phyloP scores from a whole-genome alignment of 2,888 invertebrate species.

The Xestia ashworthii region DNA sequence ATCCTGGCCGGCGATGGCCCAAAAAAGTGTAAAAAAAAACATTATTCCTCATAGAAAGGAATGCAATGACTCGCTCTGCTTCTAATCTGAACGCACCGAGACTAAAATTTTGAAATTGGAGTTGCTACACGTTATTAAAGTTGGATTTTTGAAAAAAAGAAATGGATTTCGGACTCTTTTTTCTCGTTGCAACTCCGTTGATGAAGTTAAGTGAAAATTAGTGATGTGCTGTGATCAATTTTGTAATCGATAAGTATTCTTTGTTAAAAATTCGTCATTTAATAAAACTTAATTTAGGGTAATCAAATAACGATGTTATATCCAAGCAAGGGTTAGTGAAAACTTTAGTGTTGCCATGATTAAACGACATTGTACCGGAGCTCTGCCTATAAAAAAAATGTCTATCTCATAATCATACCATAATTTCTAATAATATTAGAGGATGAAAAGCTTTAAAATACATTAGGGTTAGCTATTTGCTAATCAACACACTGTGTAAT shows the following conservation, averaged over 20 bases:
- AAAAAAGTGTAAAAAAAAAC: slow-evolving; percentile 61
- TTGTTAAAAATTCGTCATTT: background rate
- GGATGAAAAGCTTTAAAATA: background rate
- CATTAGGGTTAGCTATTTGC: slow-evolving; percentile 3
- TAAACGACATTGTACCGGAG: background rate
- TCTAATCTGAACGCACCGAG: slow-evolving; percentile 66
- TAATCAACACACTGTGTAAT: slow-evolving; percentile 20
- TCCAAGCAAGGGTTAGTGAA: background rate
- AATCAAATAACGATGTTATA: background rate
- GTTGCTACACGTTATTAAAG: slow-evolving; percentile 29
- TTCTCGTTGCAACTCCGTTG: background rate
- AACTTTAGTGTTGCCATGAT: background rate
- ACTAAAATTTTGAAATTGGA: slow-evolving; percentile 59
- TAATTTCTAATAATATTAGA: background rate
- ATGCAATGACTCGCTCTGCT: slow-evolving; percentile 65
- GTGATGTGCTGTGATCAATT: background rate
- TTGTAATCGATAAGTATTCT: background rate
- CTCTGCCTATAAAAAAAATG: background rate
- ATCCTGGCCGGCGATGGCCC: slow-evolving; percentile 74
- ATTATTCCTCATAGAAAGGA: slow-evolving; percentile 52
- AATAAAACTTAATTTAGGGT: background rate
- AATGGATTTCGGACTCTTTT: slow-evolving; percentile 14
- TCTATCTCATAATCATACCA: background rate
- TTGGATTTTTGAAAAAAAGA: slow-evolving; percentile 27
- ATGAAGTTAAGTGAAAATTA: slow-evolving; percentile 1